These are phyloP conservation scores for Rhagium mordax DNA, from an alignment of 2,888 invertebrate species.

Conservation along the genomic window DNA sequence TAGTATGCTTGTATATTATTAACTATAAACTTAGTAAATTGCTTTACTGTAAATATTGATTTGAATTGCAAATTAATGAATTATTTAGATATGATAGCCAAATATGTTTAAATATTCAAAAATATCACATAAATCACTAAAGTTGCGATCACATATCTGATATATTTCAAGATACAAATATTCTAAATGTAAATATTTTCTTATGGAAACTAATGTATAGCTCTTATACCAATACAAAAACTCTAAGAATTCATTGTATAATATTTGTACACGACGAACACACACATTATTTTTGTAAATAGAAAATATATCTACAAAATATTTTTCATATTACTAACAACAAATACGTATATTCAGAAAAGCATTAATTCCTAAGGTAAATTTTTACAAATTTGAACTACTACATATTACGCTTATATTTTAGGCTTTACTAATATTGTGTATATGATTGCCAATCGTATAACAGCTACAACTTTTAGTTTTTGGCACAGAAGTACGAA, in stretches of 20 bases:
- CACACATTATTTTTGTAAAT: neutral
- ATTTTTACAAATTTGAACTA: constrained; percentile 2
- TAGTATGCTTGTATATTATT: neutral
- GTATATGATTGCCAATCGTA: constrained; percentile 34
- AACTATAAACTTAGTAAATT: constrained; percentile 1
- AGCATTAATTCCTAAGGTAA: neutral
- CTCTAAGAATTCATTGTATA: neutral
- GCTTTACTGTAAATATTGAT: neutral
- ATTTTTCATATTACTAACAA: neutral
- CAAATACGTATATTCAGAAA: neutral
- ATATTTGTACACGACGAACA: neutral
- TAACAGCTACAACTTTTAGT: constrained; percentile 17
- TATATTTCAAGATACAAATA: neutral
- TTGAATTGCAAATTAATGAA: neutral
- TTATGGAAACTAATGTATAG: neutral
- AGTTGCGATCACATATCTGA: constrained; percentile 6
- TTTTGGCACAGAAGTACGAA: constrained; percentile 28
- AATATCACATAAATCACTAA: constrained; percentile 1
- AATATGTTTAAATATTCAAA: neutral
- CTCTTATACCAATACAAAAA: neutral
- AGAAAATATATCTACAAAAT: constrained; percentile 7
- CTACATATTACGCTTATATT: neutral
- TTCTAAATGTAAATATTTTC: neutral
- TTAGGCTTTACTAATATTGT: neutral
- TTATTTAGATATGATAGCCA: neutral